phyloP scores from a whole-genome alignment of 2,797 vertebrate species.

The Gymnoscopelus microlampas region DNA sequence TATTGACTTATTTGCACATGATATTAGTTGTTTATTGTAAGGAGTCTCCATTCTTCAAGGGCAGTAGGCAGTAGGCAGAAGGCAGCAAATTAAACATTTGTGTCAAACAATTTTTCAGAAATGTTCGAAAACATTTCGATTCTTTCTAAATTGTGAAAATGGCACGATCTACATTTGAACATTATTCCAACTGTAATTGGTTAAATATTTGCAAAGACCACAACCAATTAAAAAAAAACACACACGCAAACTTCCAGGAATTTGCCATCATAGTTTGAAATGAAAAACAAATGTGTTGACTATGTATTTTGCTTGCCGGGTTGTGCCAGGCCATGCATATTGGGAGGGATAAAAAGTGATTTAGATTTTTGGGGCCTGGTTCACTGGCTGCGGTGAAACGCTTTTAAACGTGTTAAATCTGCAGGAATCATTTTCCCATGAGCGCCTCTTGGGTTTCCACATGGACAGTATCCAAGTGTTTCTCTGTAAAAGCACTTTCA shows the following conservation, averaged over 20 bases:
- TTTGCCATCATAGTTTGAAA: background rate
- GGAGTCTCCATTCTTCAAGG: no score
- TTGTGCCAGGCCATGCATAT: background rate
- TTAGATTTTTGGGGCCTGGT: background rate
- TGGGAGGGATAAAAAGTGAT: background rate
- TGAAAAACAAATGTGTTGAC: conserved; percentile 2
- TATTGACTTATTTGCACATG: no score
- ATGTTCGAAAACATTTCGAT: background rate
- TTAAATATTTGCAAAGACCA: no score
- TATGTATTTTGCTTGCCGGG: background rate
- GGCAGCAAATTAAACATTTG: background rate
- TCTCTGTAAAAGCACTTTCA: conserved; percentile 17
- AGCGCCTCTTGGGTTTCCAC: background rate
- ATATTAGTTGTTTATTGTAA: no score
- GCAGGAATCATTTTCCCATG: conserved; percentile 24
- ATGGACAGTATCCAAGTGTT: conserved; percentile 23
- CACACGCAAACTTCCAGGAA: background rate
- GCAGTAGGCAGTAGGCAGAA: no score
- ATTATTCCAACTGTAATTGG: no score
- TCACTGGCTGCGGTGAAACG: conserved; percentile 1
- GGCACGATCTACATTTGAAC: no score
- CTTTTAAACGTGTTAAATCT: conserved; percentile 12
- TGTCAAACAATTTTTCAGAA: conserved; percentile 3
- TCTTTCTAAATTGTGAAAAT: no score
- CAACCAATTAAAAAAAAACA: background rate